A percentile compares a stretch with the other conserved stretches of the same genome.
phyloP scores from a whole-genome alignment of 1,140 invertebrate genomes.

The Nasonia vitripennis region DNA sequence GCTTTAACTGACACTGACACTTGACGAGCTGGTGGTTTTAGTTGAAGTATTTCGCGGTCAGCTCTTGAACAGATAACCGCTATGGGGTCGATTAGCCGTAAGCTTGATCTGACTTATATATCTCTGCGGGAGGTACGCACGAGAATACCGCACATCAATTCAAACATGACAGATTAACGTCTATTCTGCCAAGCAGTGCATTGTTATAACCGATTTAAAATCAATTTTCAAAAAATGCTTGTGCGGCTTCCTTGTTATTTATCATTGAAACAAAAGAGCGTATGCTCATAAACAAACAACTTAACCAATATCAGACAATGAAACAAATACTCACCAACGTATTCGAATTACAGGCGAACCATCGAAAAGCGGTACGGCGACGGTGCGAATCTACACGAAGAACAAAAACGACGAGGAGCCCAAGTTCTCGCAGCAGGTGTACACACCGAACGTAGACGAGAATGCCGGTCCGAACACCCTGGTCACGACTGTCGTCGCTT shows the following conservation, averaged over 20 bases:
- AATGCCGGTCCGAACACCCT: constrained; percentile 95
- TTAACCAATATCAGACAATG: too few relatives aligned
- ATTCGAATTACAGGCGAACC: constrained; percentile 81
- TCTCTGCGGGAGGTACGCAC: background rate
- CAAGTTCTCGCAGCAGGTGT: constrained; percentile 96
- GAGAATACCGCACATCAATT: background rate
- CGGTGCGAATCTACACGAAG: constrained; percentile 94
- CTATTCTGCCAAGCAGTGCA: background rate
- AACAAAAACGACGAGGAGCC: constrained; percentile 98
- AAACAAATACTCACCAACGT: background rate
- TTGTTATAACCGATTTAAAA: background rate
- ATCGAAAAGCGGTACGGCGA: constrained; percentile 92
- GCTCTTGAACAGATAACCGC: background rate
- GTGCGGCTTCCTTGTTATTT: too few relatives aligned
- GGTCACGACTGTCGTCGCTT: constrained; percentile 95
- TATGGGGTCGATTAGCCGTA: background rate
- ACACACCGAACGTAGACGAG: constrained; percentile 96
- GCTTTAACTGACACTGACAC: background rate
- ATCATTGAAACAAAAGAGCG: background rate
- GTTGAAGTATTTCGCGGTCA: background rate
- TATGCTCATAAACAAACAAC: too few relatives aligned
- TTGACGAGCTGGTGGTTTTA: background rate
- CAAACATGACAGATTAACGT: background rate
- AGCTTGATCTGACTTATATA: background rate
- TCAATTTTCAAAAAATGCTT: too few relatives aligned